Conservation (phyloP, 2,113 vertebrate species). For the Vombatus ursinus region DNA sequence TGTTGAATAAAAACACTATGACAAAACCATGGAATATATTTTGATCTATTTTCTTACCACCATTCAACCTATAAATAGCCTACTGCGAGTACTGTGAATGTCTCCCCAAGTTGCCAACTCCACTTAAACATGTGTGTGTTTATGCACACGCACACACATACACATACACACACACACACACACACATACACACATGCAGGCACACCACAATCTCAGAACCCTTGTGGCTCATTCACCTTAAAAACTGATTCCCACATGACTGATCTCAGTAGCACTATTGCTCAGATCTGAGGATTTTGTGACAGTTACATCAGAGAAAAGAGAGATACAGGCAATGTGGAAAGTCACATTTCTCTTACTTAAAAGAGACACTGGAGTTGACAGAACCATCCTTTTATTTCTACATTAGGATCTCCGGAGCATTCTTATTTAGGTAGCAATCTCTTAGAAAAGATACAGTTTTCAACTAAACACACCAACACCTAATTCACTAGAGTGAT, state of each 20-base stretch:
- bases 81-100: conserved; percentile 61
- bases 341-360: conserved; percentile 76
- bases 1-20: conserved; percentile 37
- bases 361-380: conserved; percentile 79
- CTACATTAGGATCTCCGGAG: conserved; percentile 79
- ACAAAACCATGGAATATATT: conserved; percentile 41
- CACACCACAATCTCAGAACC: conserved; percentile 66
- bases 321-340: conserved; percentile 64
- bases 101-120: conserved; percentile 64
- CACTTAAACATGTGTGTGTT: conserved; percentile 42
- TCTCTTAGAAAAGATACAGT: conserved; percentile 72
- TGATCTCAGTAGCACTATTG: conserved; percentile 68
- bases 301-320: conserved; percentile 69
- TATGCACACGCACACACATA: no score
- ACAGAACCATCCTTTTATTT: conserved; percentile 82
- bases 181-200: background rate
- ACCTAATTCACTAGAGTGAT: conserved; percentile 77
- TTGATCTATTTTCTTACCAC: conserved; percentile 61
- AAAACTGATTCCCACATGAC: conserved; percentile 66
- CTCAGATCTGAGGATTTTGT: conserved; percentile 75
- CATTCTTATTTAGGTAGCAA: conserved; percentile 75
- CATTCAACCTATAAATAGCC: conserved; percentile 61
- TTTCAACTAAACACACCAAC: conserved; percentile 75
- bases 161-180: no score
- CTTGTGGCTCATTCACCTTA: conserved; percentile 75